Evolutionary conservation across 2,797 vertebrate species (phyloP), one percentile per base, ranked within the genome.

Genomic region (Hyperoplus immaculatus): DNA sequence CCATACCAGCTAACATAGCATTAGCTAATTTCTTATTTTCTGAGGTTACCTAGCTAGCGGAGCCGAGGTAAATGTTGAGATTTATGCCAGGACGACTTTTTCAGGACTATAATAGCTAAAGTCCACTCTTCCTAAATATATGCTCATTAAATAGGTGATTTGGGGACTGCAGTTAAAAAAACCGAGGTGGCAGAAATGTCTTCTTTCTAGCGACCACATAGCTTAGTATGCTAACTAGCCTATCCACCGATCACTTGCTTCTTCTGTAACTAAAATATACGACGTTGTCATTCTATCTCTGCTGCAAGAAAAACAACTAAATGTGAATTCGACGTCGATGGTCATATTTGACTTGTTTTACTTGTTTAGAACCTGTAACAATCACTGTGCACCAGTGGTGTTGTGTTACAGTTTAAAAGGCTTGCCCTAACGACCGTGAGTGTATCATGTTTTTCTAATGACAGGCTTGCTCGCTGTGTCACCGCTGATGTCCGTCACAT

Each of bases 1-100:
- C 69, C 82, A 72, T 38, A 61, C 4, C 49, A 56, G 91, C 89
- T 91, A 93, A 88, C 54, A 41, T 89, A 92, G 89, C 89, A 42
- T 77, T 73, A 86, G 89, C 88, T 60, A 10, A 1, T 72, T n/a
- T 79, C 8, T 78, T 29, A 21, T 75, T 72, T 66, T 53, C 14
- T 55, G 11, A 55, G 38, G 69, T 82, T 77, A 54, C 47, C 10
- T 21, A 58, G 4, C 57, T 29, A 29, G 76, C 69, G 64, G 69
- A 4, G 21, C 49, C 60, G 21, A 65, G 13, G 9, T 49, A 56
- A 75, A 81, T 55, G 12, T 63, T 41, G 5, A 29, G 36, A 60
- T 54, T 79, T 18, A 65, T 9, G 5, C 38, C 8, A 12, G 41
- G 5, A 59, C 16, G 46, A 50, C 15, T 13, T 46, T 38, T n/a